Conservation (phyloP, 2,888 invertebrate genomes). For the Lasioglossum lativentre region DNA sequence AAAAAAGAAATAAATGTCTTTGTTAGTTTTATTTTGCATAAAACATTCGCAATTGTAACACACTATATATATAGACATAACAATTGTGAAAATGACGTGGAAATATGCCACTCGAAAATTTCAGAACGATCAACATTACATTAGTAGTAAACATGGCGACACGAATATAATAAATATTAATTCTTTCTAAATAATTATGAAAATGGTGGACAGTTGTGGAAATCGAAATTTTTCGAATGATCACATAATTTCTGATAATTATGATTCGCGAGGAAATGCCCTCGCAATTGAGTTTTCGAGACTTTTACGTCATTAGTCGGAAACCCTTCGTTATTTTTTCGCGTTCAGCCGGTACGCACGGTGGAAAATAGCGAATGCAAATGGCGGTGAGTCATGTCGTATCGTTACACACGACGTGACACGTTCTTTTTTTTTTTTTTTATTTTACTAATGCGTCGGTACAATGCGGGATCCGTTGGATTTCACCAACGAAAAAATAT, state of each 20-base stretch:
- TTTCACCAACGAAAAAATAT: conserved; percentile 15
- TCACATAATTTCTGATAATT: too few species aligned
- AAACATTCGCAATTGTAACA: not conserved
- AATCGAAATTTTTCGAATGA: too few species aligned
- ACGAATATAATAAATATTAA: not conserved
- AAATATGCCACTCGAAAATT: not conserved
- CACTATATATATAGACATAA: not conserved
- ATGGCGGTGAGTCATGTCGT: conserved; percentile 22
- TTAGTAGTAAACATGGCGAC: not conserved
- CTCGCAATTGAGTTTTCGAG: not conserved
- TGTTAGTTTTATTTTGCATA: not conserved
- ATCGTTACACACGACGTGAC: conserved; percentile 13
- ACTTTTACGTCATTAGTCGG: not conserved
- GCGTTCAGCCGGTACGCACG: not conserved
- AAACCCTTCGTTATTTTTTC: not conserved
- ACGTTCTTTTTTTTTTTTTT: not conserved
- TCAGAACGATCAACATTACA: not conserved
- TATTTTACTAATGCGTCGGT: conserved; percentile 22
- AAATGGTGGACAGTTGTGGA: not conserved
- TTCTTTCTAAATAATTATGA: not conserved
- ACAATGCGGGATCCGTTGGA: not conserved
- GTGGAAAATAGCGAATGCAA: not conserved
- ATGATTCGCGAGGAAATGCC: not conserved
- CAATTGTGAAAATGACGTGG: not conserved
- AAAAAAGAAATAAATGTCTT: too few species aligned